Evolutionary conservation across 1,140 invertebrate genomes (phyloP).

Genomic region (Araneus ventricosus): DNA sequence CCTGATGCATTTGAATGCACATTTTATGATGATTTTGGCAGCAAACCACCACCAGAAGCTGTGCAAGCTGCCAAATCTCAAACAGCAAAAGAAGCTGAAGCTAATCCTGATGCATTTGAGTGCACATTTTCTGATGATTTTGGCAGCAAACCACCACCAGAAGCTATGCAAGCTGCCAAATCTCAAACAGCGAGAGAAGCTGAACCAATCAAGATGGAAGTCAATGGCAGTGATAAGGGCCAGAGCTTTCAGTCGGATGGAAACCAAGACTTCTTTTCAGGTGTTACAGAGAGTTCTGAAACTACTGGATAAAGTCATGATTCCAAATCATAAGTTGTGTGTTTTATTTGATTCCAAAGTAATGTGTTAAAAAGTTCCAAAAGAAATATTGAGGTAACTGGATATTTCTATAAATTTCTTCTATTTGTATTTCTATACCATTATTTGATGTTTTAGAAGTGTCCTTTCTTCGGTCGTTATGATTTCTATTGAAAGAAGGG

Average conservation of each 20-base stretch:
- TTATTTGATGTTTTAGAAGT: not conserved
- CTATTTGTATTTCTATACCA: not conserved
- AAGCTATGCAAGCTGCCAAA: not conserved
- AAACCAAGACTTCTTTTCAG: constrained; percentile 27
- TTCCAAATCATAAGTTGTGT: not conserved
- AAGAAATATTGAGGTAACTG: not conserved
- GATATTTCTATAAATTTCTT: not conserved
- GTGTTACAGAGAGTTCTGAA: constrained; percentile 16
- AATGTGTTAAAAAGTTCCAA: not conserved
- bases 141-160: not conserved
- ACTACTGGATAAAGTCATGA: constrained; percentile 57
- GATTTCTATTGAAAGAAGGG: no score
- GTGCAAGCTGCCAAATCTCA: not conserved
- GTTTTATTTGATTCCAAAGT: not conserved
- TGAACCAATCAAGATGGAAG: constrained; percentile 57
- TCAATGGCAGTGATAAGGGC: constrained; percentile 50
- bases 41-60: no score
- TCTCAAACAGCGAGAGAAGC: not conserved
- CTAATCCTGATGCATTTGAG: constrained; percentile 52
- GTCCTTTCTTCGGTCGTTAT: not conserved
- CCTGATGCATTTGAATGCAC: constrained; percentile 56
- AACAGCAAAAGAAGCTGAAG: not conserved
- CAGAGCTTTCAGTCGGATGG: constrained; percentile 30
- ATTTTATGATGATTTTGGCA: constrained; percentile 33
- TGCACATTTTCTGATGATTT: constrained; percentile 41